Conservation (phyloP, 1,140 invertebrate species). For the Neomicropteryx cornuta region DNA sequence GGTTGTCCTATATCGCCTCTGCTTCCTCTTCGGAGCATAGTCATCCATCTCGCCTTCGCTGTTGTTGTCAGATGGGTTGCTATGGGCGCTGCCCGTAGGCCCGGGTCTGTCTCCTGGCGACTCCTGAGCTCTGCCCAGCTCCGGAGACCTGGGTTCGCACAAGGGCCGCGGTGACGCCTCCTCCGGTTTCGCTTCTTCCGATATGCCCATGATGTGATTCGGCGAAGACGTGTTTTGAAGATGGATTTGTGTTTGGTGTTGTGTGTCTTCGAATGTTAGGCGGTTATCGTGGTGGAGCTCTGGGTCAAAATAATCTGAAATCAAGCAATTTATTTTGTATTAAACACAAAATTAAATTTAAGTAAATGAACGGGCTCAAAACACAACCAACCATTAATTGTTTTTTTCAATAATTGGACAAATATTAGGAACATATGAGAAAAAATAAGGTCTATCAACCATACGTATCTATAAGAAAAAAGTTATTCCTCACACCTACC, state of each 20-base stretch:
- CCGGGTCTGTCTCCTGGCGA: constrained; percentile 18
- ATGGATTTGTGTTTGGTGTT: constrained; percentile 20
- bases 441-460: no score
- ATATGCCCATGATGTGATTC: constrained; percentile 45
- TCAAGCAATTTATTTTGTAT: no score
- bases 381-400: no score
- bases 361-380: no score
- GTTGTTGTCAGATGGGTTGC: constrained; percentile 51
- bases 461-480: no score
- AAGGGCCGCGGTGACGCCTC: constrained; percentile 43
- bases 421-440: no score
- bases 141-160: constrained; percentile 24
- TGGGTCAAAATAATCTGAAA: no score
- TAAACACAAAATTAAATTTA: no score
- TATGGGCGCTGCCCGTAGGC: constrained; percentile 34
- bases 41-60: constrained; percentile 68
- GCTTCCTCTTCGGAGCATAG: constrained; percentile 80
- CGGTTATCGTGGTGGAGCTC: no score
- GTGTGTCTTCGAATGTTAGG: no score
- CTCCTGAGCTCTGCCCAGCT: constrained; percentile 25
- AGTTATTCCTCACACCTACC: no score
- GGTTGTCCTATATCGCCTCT: constrained; percentile 83
- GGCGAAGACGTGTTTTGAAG: constrained; percentile 22
- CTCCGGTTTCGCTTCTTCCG: constrained; percentile 41
- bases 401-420: no score